These are phyloP conservation scores for Dallia pectoralis DNA, from an alignment of 2,797 vertebrate genomes.

Conservation along the genomic window DNA sequence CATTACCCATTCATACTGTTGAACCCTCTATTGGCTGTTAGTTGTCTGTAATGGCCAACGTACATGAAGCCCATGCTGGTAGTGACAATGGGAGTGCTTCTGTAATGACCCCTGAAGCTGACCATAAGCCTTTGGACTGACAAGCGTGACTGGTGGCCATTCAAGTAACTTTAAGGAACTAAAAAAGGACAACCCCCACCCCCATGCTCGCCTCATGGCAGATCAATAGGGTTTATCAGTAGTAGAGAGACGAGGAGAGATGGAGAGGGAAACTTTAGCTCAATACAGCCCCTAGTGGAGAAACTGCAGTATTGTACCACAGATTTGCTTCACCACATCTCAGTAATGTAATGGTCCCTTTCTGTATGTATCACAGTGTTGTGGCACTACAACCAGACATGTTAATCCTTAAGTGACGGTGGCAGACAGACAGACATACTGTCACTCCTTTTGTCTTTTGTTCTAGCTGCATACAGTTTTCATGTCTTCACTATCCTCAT, in stretches of 20 bases:
- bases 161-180: conserved; percentile 12
- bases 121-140: conserved; percentile 14
- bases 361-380: conserved; percentile 28
- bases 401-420: conserved; percentile 35
- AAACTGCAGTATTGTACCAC: conserved; percentile 15
- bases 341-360: conserved; percentile 26
- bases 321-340: conserved; percentile 11
- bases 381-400: conserved; percentile 26
- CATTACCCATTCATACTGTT: not conserved
- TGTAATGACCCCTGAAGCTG: not conserved
- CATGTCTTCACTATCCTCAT: conserved; percentile 53
- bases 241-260: conserved; percentile 14
- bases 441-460: conserved; percentile 44
- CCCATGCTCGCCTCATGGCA: not conserved
- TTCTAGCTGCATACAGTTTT: conserved; percentile 50
- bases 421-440: conserved; percentile 21
- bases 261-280: conserved; percentile 38
- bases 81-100: no score
- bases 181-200: conserved; percentile 8
- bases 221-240: not conserved
- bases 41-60: not conserved
- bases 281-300: conserved; percentile 66
- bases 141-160: conserved; percentile 4
- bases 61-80: no score
- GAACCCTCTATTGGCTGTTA: not conserved